Conservation (phyloP, 35 echinoderm and acorn worm species). For the Hemicentrotus pulcherrimus region DNA sequence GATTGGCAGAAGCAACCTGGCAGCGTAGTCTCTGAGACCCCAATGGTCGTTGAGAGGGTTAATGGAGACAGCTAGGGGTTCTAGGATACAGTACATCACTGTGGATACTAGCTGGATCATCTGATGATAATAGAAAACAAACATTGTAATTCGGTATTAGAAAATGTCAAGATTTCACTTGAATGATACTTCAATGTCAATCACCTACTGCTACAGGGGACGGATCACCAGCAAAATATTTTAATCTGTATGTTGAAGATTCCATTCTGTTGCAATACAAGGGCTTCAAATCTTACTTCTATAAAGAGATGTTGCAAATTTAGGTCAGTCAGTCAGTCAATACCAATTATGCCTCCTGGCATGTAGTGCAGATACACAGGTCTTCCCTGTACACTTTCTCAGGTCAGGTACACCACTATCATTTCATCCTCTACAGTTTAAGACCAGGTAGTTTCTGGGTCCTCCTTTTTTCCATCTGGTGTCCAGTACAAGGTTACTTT, state of each 20-base stretch:
- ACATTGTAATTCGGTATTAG: background rate
- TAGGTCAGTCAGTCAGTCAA: too few relatives aligned
- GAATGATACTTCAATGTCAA: background rate
- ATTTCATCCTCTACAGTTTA: background rate
- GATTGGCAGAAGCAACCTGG: constrained; percentile 67
- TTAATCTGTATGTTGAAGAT: too few relatives aligned
- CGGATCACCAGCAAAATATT: too few relatives aligned
- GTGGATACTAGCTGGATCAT: constrained; percentile 70
- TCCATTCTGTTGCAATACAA: too few relatives aligned
- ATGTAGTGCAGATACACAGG: background rate
- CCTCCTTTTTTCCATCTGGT: too few relatives aligned
- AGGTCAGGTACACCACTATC: background rate
- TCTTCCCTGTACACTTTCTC: background rate
- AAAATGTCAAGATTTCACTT: background rate
- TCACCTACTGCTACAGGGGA: background rate
- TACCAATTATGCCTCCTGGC: background rate
- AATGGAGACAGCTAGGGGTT: constrained; percentile 87
- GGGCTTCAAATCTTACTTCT: too few relatives aligned
- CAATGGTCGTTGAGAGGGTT: constrained; percentile 98
- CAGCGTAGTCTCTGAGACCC: constrained; percentile 88
- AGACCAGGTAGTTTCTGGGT: background rate
- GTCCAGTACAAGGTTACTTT: too few relatives aligned
- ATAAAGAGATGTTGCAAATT: too few relatives aligned
- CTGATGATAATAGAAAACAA: constrained; percentile 28
- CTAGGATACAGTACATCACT: constrained; percentile 92